A percentile compares a stretch with the other conserved stretches of the same genome.
phyloP scores from a whole-genome alignment of 2,113 vertebrate genomes.

The Corynorhinus townsendii region DNA sequence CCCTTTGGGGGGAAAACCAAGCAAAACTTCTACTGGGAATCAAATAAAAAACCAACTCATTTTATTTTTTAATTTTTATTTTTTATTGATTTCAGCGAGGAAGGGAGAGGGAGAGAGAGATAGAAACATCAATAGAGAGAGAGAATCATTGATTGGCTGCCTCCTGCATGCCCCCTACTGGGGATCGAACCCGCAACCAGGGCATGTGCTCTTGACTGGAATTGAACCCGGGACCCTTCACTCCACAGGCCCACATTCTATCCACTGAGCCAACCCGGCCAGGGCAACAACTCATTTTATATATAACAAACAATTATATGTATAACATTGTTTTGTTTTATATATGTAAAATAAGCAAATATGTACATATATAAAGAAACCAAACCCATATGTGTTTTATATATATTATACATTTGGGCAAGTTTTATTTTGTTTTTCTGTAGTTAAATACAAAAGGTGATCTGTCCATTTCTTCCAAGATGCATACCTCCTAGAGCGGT shows the following conservation, averaged over 20 bases:
- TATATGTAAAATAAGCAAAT: not conserved
- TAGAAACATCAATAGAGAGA: no score
- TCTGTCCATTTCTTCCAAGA: not conserved
- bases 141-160: no score
- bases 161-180: no score
- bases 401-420: not conserved
- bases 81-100: no score
- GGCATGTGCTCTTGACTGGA: no score
- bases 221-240: no score
- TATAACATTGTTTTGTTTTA: not conserved
- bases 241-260: no score
- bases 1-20: not conserved
- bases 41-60: constrained; percentile 9
- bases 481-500: not conserved
- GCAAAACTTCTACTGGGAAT: not conserved
- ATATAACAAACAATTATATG: not conserved
- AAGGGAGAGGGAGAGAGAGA: no score
- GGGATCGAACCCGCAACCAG: no score
- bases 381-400: not conserved
- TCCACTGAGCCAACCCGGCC: no score
- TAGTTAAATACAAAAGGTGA: not conserved
- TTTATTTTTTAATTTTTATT: not conserved
- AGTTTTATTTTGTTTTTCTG: constrained; percentile 27
- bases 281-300: not conserved
- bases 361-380: not conserved